Percentiles rank a stretch among this genome's conserved stretches.
Evolutionary conservation across 2,888 invertebrate species (phyloP).

Genomic region (Clivina fossor): DNA sequence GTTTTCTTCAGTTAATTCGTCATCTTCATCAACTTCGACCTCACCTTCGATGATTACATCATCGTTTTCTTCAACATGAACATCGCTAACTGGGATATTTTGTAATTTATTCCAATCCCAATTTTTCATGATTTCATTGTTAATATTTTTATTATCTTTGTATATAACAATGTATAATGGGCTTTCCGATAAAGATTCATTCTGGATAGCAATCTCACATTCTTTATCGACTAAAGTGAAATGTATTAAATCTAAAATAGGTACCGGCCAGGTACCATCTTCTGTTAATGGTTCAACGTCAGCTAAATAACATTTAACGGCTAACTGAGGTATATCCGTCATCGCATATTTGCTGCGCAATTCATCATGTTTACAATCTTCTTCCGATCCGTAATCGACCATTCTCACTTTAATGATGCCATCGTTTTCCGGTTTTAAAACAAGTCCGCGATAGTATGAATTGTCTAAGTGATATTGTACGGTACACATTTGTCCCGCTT

Average conservation of each 20-base stretch:
- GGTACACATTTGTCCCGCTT: constrained; percentile 66
- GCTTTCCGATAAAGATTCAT: constrained; percentile 40
- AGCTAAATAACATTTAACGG: constrained; percentile 62
- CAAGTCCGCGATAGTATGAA: constrained; percentile 70
- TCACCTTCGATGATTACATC: constrained; percentile 43
- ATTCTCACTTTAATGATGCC: constrained; percentile 62
- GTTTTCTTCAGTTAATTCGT: neutral
- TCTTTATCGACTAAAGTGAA: constrained; percentile 51
- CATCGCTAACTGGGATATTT: constrained; percentile 51
- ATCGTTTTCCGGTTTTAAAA: constrained; percentile 55
- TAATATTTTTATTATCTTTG: constrained; percentile 36
- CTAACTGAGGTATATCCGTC: constrained; percentile 67
- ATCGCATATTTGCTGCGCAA: constrained; percentile 65
- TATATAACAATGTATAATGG: constrained; percentile 50
- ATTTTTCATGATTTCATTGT: too few species aligned
- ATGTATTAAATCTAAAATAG: constrained; percentile 65
- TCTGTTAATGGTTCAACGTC: constrained; percentile 54
- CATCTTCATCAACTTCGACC: constrained; percentile 35
- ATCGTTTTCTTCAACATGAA: constrained; percentile 45
- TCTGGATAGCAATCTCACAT: constrained; percentile 32
- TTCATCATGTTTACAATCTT: constrained; percentile 59
- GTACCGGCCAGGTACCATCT: constrained; percentile 54
- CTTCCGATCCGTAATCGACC: constrained; percentile 83
- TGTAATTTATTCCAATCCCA: constrained; percentile 37
- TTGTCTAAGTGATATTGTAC: constrained; percentile 67